These are phyloP conservation scores for Candidula unifasciata DNA, from an alignment of 2,888 invertebrate genomes.

Conservation along the genomic window DNA sequence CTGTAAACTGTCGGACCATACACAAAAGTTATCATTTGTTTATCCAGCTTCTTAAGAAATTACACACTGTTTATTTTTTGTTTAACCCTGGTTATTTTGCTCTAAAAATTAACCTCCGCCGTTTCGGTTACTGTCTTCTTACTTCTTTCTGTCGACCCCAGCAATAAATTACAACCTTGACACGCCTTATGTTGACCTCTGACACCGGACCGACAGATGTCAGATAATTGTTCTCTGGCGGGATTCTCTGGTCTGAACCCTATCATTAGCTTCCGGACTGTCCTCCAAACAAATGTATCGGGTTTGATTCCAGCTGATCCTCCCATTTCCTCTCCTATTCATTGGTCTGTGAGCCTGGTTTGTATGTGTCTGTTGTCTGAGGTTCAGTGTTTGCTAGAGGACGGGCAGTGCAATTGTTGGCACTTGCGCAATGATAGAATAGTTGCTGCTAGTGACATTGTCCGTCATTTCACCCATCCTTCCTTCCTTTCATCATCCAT, in stretches of 20 bases:
- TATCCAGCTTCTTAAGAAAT: no score
- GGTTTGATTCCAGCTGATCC: neutral
- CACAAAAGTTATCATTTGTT: no score
- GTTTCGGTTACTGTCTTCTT: no score
- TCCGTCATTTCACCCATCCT: no score
- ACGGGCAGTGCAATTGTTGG: no score
- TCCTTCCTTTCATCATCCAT: no score
- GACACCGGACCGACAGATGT: slow-evolving; percentile 4
- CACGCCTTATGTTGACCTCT: slow-evolving; percentile 22
- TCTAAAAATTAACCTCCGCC: no score
- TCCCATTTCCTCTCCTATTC: slow-evolving; percentile 9
- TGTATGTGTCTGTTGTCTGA: neutral
- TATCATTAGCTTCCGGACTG: slow-evolving; percentile 5
- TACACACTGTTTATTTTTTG: no score
- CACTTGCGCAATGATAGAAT: no score
- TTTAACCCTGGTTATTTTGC: no score
- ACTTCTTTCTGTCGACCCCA: neutral
- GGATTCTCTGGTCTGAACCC: neutral
- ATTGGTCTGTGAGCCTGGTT: neutral
- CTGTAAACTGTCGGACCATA: no score
- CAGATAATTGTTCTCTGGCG: neutral
- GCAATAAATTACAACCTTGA: neutral
- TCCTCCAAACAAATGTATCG: neutral
- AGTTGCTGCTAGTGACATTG: no score
- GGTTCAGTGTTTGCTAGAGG: neutral